These are phyloP conservation scores for Grapholita molesta DNA, from an alignment of 1,140 invertebrate genomes.

Conservation along the genomic window DNA sequence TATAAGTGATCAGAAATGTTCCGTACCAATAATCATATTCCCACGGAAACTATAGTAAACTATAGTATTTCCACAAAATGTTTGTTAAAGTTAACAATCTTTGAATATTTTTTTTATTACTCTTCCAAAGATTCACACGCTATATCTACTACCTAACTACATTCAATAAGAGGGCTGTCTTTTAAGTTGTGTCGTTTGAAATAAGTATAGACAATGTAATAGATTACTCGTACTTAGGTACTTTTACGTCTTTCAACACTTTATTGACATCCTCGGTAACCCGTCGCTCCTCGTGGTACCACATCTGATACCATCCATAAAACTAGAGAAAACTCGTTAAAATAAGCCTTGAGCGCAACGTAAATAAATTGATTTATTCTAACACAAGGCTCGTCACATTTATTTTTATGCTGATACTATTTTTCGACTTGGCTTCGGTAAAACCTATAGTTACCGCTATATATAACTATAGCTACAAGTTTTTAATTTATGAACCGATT, in stretches of 20 bases:
- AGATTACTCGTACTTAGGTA: no score
- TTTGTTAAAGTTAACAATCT: no score
- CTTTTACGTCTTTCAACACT: background rate
- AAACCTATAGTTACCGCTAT: background rate
- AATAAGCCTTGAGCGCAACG: slow-evolving; percentile 3
- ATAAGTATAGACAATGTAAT: no score
- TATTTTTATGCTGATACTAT: background rate
- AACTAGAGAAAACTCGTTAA: background rate
- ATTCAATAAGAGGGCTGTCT: no score
- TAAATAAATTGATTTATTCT: slow-evolving; percentile 6
- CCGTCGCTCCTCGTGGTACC: background rate
- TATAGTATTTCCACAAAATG: no score
- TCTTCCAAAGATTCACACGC: no score
- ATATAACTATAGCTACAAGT: background rate
- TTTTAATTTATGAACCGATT: background rate
- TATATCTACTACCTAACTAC: no score
- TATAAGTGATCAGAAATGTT: no score
- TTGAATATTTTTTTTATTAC: no score
- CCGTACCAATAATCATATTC: no score
- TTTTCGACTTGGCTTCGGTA: background rate
- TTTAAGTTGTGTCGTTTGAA: no score
- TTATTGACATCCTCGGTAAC: background rate
- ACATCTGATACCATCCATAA: background rate
- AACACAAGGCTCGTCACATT: background rate
- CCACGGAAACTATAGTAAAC: no score